Conservation (phyloP, 2,888 invertebrate species). For the Rhyacophila evoluta region DNA sequence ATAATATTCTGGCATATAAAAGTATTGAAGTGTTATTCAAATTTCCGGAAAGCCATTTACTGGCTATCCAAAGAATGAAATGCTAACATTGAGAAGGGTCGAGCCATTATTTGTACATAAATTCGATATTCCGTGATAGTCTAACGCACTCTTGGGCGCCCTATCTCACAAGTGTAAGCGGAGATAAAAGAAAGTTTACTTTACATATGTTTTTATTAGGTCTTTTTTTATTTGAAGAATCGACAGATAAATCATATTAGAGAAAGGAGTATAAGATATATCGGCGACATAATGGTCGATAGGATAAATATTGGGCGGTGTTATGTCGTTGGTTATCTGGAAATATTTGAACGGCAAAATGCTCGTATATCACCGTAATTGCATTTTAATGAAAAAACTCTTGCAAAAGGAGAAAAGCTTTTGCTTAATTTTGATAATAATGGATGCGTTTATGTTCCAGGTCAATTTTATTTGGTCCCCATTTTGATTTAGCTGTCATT, state of each 20-base stretch:
- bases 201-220: background rate
- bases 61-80: conserved; percentile 17
- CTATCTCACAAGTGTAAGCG: background rate
- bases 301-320: background rate
- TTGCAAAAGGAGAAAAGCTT: no score
- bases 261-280: background rate
- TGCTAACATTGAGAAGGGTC: conserved; percentile 28
- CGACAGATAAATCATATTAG: background rate
- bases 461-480: no score
- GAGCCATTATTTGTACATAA: conserved; percentile 1
- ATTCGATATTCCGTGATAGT: background rate
- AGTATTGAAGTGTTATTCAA: conserved; percentile 27
- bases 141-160: background rate
- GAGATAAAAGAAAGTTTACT: background rate
- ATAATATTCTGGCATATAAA: background rate
- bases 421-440: no score
- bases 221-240: background rate
- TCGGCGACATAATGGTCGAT: background rate
- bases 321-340: no score
- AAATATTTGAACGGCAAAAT: no score
- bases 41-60: conserved; percentile 26
- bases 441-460: no score
- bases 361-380: no score
- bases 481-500: no score
- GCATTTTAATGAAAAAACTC: no score